Evolutionary conservation across 2,797 vertebrate species (phyloP), one percentile per base, ranked within the genome.

Genomic region (Brachyalestes nurse): DNA sequence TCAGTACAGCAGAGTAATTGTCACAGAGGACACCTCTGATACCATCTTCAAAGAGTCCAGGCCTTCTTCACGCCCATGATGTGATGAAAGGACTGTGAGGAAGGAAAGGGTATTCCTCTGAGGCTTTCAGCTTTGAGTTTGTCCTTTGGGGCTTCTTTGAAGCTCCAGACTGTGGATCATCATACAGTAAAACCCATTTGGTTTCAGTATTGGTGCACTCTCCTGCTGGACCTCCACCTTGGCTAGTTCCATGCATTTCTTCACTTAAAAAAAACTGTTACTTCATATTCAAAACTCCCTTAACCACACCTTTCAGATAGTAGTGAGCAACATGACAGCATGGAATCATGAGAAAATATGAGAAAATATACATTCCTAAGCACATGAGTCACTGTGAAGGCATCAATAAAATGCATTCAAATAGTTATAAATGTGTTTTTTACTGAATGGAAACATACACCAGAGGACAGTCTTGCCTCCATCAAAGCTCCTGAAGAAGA

Each of bases 61-160:
- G 81, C 67, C 72, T 83, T 28, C 80, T 81, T 78, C 81, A 67
- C 71, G 21, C 64, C 45, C 21, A 55, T 55, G 55, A 55, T 73
- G 72, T 58, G 78, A 70, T 67, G 42, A 86, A 86, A 87, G 83
- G 83, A 69, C 84, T 78, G 47, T 6, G 60, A 80, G 72, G 75
- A 79, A 78, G 71, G 67, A 72, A 81, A 80, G 55, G 76, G 76
- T 80, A 74, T 9, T 25, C 66, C 76, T 61, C 53, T 82, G 55
- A 55, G 77, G 38, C 40, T 72, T 73, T 70, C 74, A 60, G 83
- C 84, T 82, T 84, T 85, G 83, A 83, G 80, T 86, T 83, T 82
- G 84, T 81, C 67, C 81, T 81, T 76, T 66, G 65, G 72, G 34
- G 25, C 13, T 73, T 80, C 77, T 86, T 85, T 87, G 79, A 87